phyloP scores from a whole-genome alignment of 2,888 invertebrate genomes.

The Eilema depressum region DNA sequence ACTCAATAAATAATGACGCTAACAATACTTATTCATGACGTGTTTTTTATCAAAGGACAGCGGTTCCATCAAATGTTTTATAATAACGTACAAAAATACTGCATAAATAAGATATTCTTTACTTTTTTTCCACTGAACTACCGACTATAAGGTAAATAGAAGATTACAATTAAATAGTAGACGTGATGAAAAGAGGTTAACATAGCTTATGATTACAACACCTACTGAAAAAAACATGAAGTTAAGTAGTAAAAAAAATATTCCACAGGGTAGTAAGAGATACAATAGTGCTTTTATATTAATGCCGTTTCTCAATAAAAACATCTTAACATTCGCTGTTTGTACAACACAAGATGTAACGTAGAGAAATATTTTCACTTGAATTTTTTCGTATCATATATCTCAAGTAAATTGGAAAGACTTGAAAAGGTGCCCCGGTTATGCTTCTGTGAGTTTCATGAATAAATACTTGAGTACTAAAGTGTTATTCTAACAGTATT shows the following conservation, averaged over 20 bases:
- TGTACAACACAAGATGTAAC: neutral
- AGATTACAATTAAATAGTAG: too few species aligned
- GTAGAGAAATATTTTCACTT: neutral
- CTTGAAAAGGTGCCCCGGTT: neutral
- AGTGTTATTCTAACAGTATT: neutral
- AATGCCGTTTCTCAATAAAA: neutral
- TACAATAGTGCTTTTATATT: conserved; percentile 1
- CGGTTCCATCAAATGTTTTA: neutral
- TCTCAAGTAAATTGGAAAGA: conserved; percentile 1
- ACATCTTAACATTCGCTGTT: neutral
- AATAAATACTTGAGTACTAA: conserved; percentile 1
- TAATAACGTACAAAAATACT: neutral
- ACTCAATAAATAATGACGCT: too few species aligned
- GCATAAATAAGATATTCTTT: too few species aligned
- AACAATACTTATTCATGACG: neutral
- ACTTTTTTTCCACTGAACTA: too few species aligned
- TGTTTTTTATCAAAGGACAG: conserved; percentile 2
- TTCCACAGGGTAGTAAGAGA: neutral
- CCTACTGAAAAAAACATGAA: too few species aligned
- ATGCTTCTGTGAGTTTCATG: neutral
- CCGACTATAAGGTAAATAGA: too few species aligned
- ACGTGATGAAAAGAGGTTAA: too few species aligned
- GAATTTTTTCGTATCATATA: conserved; percentile 1
- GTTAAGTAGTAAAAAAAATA: neutral
- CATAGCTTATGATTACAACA: too few species aligned